A percentile compares a stretch with the other conserved stretches of the same genome.
These are phyloP conservation scores for Holothuria leucospilota DNA, from an alignment of 53 echinoderm and acorn worm genomes.

Conservation along the genomic window DNA sequence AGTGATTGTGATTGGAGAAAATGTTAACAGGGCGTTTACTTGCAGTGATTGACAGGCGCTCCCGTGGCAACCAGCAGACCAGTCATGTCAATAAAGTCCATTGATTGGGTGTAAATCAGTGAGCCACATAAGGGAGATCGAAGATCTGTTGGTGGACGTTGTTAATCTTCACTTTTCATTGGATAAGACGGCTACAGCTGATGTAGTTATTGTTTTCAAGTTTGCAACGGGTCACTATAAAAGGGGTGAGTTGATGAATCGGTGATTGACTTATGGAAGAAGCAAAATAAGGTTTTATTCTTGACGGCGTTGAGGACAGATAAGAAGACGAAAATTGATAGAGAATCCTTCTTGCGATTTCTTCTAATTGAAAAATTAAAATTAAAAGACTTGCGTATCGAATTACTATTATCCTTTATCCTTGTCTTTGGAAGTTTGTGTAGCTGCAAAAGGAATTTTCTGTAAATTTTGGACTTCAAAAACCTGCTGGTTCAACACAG, in stretches of 20 bases:
- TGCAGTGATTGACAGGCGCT: constrained; percentile 10
- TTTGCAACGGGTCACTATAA: constrained; percentile 13
- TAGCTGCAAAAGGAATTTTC: too few relatives aligned
- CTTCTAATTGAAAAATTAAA: too few relatives aligned
- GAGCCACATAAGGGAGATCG: neutral
- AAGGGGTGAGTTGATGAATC: constrained; percentile 22
- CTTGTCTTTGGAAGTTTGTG: too few relatives aligned
- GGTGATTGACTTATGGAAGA: constrained; percentile 9
- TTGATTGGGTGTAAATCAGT: constrained; percentile 40
- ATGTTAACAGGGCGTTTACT: too few relatives aligned
- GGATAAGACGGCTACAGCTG: constrained; percentile 13
- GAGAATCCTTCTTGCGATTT: too few relatives aligned
- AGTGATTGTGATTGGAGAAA: too few relatives aligned
- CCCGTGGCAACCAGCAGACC: constrained; percentile 33
- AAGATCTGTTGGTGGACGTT: constrained; percentile 37
- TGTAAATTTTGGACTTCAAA: too few relatives aligned
- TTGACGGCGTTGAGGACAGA: neutral
- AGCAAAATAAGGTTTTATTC: neutral
- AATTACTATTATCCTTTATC: too few relatives aligned
- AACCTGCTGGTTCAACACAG: too few relatives aligned
- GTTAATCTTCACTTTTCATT: constrained; percentile 24
- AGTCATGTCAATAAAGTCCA: neutral
- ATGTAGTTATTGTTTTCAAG: constrained; percentile 32
- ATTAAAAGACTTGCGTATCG: too few relatives aligned
- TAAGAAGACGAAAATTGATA: constrained; percentile 3